Evolutionary conservation across 2,888 invertebrate genomes (phyloP), one percentile per base, ranked within the genome.

Genomic region (Xylota segnis): DNA sequence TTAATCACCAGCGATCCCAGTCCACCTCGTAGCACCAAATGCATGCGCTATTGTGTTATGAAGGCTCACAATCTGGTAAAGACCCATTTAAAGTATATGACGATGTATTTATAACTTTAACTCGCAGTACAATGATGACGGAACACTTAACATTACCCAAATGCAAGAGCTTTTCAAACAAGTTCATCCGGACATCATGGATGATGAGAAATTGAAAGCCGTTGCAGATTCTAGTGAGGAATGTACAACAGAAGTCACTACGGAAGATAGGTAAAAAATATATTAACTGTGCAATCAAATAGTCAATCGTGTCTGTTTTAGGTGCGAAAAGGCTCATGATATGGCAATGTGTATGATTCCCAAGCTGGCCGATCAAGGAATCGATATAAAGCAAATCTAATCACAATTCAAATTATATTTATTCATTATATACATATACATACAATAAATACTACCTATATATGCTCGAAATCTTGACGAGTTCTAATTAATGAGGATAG

Each of bases 1-100:
- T 79, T 79, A 58, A 79, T 79, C 10, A 79, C 71, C 0, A 72
- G 50, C 40, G 72, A 79, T 34, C 72, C 78, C 12, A 72, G 12
- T 50, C 78, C 78, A 12, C 58, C 56, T 7, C 27, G 65, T 16
- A 72, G 37, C 18, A 52, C 65, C 6, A 79, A 79, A 23, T 79
- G 78, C 12, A 68, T 79, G 65, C 78, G 78, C 7, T 59, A 50
- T n/a, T 79, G 78, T 65, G 65, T 79, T 4, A 72, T 79, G 72
- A 32, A 50, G 14, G 16, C 63, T 3, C 50, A 65, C 58, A 58
- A 65, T n/a, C 12, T 79, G 63, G 78, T 79, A 79, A 50, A 9
- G 14, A 27, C 14, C 2, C 10, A 45, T 29, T 6, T 9, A 34
- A 18, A 23, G 3, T 23, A 23, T 23, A 23, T 9, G 0, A 12